These are phyloP conservation scores for Drosophila paulistorum DNA, from an alignment of 1,140 invertebrate species.

Conservation along the genomic window DNA sequence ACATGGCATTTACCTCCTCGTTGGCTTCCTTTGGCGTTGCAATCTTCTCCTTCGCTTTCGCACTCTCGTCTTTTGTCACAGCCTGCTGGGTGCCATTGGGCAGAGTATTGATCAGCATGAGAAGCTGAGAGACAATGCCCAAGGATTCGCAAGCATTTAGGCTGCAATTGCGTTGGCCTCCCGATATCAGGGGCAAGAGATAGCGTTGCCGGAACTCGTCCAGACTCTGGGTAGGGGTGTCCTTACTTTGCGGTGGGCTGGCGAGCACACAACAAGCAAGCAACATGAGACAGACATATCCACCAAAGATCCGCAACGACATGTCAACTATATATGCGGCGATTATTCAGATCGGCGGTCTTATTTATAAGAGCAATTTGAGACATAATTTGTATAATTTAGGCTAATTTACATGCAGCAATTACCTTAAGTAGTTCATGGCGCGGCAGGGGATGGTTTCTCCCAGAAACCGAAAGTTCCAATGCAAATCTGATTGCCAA, in stretches of 20 bases:
- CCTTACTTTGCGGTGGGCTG: constrained; percentile 29
- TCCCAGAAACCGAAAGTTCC: constrained; percentile 48
- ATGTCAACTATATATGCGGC: constrained; percentile 37
- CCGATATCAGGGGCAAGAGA: constrained; percentile 55
- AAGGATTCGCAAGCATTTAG: constrained; percentile 73
- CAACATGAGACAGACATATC: constrained; percentile 24
- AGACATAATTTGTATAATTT: constrained; percentile 64
- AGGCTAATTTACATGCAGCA: constrained; percentile 68
- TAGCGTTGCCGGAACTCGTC: constrained; percentile 68
- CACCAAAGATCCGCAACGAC: constrained; percentile 30
- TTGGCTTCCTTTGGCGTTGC: constrained; percentile 22
- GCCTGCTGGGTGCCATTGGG: constrained; percentile 45
- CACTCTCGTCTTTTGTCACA: not conserved
- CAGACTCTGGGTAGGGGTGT: constrained; percentile 41
- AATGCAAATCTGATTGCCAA: constrained; percentile 4
- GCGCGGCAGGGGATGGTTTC: constrained; percentile 30
- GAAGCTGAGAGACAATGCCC: constrained; percentile 64
- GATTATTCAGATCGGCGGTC: not conserved
- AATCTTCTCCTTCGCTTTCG: not conserved
- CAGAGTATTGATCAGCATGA: constrained; percentile 60
- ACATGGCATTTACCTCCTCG: constrained; percentile 39
- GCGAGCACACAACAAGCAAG: constrained; percentile 21
- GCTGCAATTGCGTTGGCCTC: constrained; percentile 58
- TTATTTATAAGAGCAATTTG: constrained; percentile 49
- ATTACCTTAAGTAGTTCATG: constrained; percentile 68